A percentile compares a stretch with the other conserved stretches of the same genome.
phyloP scores from a whole-genome alignment of 2,113 vertebrate species.

The Rhabdomys dilectus region DNA sequence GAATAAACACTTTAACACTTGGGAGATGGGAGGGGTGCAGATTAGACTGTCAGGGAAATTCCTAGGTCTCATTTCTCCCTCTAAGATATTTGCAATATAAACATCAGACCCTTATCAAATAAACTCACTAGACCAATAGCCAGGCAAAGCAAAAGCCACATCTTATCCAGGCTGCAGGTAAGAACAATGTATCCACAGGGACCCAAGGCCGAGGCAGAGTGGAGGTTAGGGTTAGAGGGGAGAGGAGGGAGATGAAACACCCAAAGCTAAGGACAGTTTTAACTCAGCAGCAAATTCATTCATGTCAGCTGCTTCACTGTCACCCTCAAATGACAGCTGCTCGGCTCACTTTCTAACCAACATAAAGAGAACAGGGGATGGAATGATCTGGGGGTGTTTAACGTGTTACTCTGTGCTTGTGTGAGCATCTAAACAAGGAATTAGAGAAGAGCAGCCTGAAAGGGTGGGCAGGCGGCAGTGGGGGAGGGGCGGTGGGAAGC shows the following conservation, averaged over 20 bases:
- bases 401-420: background rate
- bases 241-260: background rate
- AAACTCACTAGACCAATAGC: slow-evolving; percentile 31
- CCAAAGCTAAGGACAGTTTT: background rate
- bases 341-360: background rate
- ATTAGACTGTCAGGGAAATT: slow-evolving; percentile 63
- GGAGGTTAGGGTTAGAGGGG: background rate
- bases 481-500: background rate
- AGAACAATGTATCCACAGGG: accelerated
- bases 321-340: background rate
- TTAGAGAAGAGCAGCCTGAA: background rate
- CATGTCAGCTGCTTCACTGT: background rate
- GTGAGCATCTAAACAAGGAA: background rate
- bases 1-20: slow-evolving; percentile 73
- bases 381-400: background rate
- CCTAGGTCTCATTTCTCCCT: slow-evolving; percentile 57
- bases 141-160: background rate
- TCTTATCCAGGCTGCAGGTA: background rate
- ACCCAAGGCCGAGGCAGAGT: background rate
- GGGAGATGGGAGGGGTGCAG: slow-evolving; percentile 40
- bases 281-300: background rate
- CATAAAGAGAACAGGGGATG: background rate
- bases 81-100: slow-evolving; percentile 26
- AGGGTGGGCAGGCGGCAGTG: background rate
- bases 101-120: slow-evolving; percentile 31